Evolutionary conservation across 2,888 invertebrate species (phyloP).

Genomic region (Dioctria rufipes): DNA sequence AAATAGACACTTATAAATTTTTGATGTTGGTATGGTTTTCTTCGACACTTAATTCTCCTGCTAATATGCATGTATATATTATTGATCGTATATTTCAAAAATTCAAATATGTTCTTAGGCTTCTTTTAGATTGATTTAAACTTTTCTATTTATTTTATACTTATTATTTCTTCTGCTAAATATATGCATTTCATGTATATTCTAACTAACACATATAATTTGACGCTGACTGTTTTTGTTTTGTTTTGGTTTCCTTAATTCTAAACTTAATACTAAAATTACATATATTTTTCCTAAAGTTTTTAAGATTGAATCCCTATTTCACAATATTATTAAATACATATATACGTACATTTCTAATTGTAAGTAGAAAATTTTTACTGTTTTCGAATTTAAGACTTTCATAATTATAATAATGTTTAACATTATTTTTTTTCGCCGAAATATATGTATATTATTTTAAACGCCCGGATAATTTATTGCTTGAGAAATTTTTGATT

Average conservation of each 20-base stretch:
- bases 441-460: too few species aligned
- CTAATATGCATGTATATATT: neutral
- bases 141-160: neutral
- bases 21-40: neutral
- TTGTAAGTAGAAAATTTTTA: too few species aligned
- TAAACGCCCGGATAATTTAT: too few species aligned
- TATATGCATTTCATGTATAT: constrained; percentile 39
- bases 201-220: constrained; percentile 60
- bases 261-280: too few species aligned
- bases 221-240: constrained; percentile 55
- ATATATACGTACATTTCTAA: too few species aligned
- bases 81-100: constrained; percentile 25
- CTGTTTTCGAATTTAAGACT: too few species aligned
- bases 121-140: neutral
- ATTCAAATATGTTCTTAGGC: constrained; percentile 30
- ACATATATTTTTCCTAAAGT: too few species aligned
- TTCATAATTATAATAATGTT: too few species aligned
- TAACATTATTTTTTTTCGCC: too few species aligned
- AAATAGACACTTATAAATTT: constrained; percentile 27
- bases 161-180: constrained; percentile 26
- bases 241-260: neutral
- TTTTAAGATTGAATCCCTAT: too few species aligned
- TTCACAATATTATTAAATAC: too few species aligned
- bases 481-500: too few species aligned
- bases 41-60: neutral